Evolutionary conservation across 2,888 invertebrate genomes (phyloP).

Genomic region (Trissolcus japonicus): DNA sequence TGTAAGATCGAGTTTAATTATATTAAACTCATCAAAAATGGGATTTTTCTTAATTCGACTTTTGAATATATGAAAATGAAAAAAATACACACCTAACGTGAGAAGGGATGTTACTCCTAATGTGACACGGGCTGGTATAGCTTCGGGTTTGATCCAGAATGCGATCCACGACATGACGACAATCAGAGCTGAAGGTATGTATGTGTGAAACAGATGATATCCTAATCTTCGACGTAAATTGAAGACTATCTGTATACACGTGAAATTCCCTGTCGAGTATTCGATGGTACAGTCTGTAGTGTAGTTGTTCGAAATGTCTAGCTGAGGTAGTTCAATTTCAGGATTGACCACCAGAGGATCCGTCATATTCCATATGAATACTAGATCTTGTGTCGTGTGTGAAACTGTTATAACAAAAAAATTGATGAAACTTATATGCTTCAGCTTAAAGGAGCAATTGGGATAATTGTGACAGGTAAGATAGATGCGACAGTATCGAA

Average conservation of each 20-base stretch:
- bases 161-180: conserved; percentile 98
- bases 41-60: background rate
- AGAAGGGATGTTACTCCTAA: conserved; percentile 91
- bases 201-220: conserved; percentile 94
- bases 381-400: conserved; percentile 91
- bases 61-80: conserved; percentile 3
- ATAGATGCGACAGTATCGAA: no score
- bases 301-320: conserved; percentile 90
- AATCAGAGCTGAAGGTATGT: conserved; percentile 93
- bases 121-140: conserved; percentile 92
- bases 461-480: background rate
- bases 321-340: conserved; percentile 91
- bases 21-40: background rate
- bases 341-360: conserved; percentile 92
- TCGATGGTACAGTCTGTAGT: conserved; percentile 93
- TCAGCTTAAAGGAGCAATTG: no score
- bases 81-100: conserved; percentile 81
- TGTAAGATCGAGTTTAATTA: background rate
- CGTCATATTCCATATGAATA: conserved; percentile 92
- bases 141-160: conserved; percentile 96
- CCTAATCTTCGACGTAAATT: conserved; percentile 89
- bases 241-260: conserved; percentile 92
- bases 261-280: conserved; percentile 93
- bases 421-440: no score
- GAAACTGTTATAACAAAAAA: conserved; percentile 81